Percentiles rank a stretch among this genome's conserved stretches.
Evolutionary conservation across 2,113 vertebrate species (phyloP).

Genomic region (Pterocles orientalis): DNA sequence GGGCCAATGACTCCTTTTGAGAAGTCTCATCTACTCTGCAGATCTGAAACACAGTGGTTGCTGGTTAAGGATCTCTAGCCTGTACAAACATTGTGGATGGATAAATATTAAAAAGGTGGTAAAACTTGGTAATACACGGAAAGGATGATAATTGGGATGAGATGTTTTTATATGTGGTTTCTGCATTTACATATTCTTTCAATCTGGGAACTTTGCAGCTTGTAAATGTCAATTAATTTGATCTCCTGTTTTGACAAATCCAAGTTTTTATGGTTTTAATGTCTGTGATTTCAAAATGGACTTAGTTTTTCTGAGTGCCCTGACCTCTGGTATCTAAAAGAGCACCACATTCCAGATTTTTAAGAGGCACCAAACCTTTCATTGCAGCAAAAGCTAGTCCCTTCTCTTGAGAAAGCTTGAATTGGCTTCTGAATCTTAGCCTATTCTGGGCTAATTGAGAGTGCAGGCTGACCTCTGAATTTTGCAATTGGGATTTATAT

Average conservation of each 20-base stretch:
- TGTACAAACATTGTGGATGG: background rate
- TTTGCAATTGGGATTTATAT: background rate
- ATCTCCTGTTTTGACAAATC: background rate
- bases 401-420: background rate
- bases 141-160: background rate
- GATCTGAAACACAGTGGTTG: background rate
- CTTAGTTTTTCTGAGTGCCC: background rate
- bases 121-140: background rate
- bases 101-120: background rate
- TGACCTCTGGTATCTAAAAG: background rate
- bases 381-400: background rate
- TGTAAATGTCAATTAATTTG: background rate
- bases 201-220: background rate
- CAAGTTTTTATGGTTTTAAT: background rate
- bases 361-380: background rate
- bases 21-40: background rate
- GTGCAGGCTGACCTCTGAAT: background rate
- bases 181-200: background rate
- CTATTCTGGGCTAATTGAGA: rapidly evolving
- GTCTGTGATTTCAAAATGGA: background rate
- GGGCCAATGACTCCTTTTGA: background rate
- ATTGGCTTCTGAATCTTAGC: background rate
- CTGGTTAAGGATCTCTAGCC: background rate
- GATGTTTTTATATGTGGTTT: background rate
- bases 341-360: background rate